Evolutionary conservation across 2,113 vertebrate species (phyloP).

Genomic region (Gallinago paraguaiae): DNA sequence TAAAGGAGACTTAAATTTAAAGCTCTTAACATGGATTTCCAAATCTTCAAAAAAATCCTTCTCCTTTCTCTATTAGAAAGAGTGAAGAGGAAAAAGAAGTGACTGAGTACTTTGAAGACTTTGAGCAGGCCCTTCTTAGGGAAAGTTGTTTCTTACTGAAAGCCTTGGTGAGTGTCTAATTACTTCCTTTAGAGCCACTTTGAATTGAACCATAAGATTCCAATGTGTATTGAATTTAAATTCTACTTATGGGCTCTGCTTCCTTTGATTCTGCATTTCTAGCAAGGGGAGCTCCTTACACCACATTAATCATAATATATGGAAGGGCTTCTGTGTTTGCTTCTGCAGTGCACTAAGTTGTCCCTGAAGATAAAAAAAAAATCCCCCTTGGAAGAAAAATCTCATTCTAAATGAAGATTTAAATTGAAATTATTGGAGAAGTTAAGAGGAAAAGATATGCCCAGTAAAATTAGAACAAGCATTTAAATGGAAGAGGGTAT

Average conservation of each 20-base stretch:
- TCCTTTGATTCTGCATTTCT: constrained; percentile 67
- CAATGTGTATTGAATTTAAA: constrained; percentile 59
- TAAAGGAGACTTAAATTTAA: constrained; percentile 24
- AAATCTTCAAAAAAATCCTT: not conserved
- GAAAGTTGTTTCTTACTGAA: constrained; percentile 60
- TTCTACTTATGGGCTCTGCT: constrained; percentile 40
- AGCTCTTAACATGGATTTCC: not conserved
- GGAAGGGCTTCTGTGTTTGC: constrained; percentile 42
- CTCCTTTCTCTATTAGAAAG: not conserved
- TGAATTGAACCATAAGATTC: constrained; percentile 52
- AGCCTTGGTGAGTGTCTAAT: constrained; percentile 30
- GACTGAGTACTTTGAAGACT: not conserved
- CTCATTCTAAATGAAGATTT: constrained; percentile 65
- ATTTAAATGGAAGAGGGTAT: constrained; percentile 62
- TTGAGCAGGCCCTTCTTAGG: constrained; percentile 37
- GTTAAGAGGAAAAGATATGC: constrained; percentile 48
- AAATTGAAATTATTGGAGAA: constrained; percentile 64
- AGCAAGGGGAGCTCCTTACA: constrained; percentile 23
- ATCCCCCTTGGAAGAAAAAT: constrained; percentile 64
- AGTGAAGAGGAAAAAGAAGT: not conserved
- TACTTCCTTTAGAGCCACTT: constrained; percentile 39
- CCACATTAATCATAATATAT: constrained; percentile 46
- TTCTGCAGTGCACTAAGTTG: constrained; percentile 30
- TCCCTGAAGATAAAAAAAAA: constrained; percentile 62
- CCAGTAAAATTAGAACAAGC: constrained; percentile 68